Conservation (phyloP, 2,797 vertebrate species). For the Pteropus rufus region DNA sequence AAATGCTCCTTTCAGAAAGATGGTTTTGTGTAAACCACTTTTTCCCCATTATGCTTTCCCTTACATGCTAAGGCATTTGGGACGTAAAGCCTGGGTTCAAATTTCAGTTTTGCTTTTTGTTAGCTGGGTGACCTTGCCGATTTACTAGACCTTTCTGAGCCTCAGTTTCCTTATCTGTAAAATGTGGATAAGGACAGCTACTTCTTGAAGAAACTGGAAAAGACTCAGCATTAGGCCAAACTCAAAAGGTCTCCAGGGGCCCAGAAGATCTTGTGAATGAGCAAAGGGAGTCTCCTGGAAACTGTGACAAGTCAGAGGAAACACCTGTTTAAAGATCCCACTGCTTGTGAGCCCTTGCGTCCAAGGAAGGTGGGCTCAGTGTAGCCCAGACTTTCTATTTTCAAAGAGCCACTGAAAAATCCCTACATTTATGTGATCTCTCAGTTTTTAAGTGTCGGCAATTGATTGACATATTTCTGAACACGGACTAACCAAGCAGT, state of each 20-base stretch:
- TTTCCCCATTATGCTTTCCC: background rate
- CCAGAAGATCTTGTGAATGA: background rate
- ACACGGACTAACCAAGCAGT: background rate
- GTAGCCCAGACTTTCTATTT: background rate
- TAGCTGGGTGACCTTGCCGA: background rate
- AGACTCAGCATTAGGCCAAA: background rate
- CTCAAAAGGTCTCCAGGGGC: background rate
- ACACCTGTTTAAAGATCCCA: background rate
- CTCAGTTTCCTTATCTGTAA: background rate
- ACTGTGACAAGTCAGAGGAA: background rate
- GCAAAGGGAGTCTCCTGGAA: background rate
- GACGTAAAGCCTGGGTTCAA: background rate
- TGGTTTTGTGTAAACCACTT: background rate
- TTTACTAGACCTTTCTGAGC: background rate
- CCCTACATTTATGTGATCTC: background rate
- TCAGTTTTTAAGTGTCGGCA: background rate
- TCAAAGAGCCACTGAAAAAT: background rate
- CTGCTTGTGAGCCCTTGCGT: background rate
- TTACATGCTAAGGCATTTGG: background rate
- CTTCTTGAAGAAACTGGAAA: background rate
- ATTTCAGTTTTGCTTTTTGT: background rate
- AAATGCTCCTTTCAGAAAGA: background rate
- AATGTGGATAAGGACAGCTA: background rate
- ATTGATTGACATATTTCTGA: background rate
- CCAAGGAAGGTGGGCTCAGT: background rate